Conservation (phyloP, 1,140 invertebrate genomes). For the Anoplophora glabripennis region DNA sequence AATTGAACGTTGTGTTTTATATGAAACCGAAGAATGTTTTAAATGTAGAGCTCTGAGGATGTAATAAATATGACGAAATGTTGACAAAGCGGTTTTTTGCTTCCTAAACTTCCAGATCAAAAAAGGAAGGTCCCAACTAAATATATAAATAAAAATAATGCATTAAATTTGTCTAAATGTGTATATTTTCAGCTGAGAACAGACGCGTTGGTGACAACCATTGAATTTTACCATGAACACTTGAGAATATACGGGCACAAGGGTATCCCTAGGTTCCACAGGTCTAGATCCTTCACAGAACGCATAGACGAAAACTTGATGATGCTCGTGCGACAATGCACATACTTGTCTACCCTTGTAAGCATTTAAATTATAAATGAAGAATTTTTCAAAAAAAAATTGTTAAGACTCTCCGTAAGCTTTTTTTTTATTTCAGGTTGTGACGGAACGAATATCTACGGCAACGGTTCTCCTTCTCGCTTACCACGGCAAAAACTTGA, state of each 20-base stretch:
- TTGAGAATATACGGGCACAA: slow-evolving; percentile 61
- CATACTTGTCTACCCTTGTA: slow-evolving; percentile 64
- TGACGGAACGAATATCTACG: slow-evolving; percentile 77
- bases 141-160: slow-evolving; percentile 19
- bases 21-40: no score
- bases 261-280: slow-evolving; percentile 60
- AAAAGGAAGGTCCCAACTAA: no score
- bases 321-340: slow-evolving; percentile 60
- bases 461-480: slow-evolving; percentile 74
- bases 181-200: slow-evolving; percentile 50
- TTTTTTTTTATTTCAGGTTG: slow-evolving; percentile 57
- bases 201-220: slow-evolving; percentile 51
- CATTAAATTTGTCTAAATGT: no score
- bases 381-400: no score
- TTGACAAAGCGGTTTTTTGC: no score
- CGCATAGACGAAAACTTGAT: slow-evolving; percentile 64
- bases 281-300: slow-evolving; percentile 61
- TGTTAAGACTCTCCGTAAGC: no score
- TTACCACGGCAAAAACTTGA: slow-evolving; percentile 61
- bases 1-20: no score
- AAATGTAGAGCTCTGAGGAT: no score
- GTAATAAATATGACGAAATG: no score
- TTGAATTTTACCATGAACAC: slow-evolving; percentile 59
- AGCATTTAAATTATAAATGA: slow-evolving; percentile 20
- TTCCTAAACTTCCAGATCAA: no score